Base-by-base conservation (phyloP, 1,140 invertebrate species). In the Anoplophora glabripennis region DNA sequence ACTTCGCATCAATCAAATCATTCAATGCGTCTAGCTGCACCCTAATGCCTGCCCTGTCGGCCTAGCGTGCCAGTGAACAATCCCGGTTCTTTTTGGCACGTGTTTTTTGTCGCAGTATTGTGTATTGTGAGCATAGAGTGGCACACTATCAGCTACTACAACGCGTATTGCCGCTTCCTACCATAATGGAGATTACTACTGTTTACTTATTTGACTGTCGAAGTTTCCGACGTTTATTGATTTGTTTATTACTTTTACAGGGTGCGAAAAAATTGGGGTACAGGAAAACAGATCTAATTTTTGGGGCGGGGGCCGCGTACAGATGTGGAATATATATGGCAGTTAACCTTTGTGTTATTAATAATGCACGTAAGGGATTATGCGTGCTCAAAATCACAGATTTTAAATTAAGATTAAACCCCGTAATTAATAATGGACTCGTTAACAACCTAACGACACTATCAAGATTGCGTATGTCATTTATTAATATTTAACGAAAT, bases 401-500 rank as follows among this genome's bases (percentile, higher is more conserved):
- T 67, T 67, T 59, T 65, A 66, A 68, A 68, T 68, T 64, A 68
- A 70, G 68, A 68, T 70, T 68, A 63, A 57, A 56, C 3, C 37
- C 52, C n/a, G 53, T 64, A 70, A 70, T 70, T 70, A 70, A 70
- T 70, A 68, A 67, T 67, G 63, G 63, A 68, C 68, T 70, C 65
- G 63, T 68, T 66, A 64, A 69, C 57, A 64, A 69, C 55, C 49
- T 67, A 69, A 68, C 62, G 66, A 67, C 68, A 68, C 60, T 68
- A 70, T 68, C 66, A 64, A 67, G 69, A 70, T 69, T 63, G 57
- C 62, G 58, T 63, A 64, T 71, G 63, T 71, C 69, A 71, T 65
- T 69, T 70, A 68, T 68, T 70, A 70, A 70, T 68, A 70, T 67
- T 69, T 69, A 60, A 68, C 57, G 62, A 64, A 69, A 69, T 71